These are phyloP conservation scores for Axis porcinus DNA, from an alignment of 2,113 vertebrate genomes.

Conservation along the genomic window DNA sequence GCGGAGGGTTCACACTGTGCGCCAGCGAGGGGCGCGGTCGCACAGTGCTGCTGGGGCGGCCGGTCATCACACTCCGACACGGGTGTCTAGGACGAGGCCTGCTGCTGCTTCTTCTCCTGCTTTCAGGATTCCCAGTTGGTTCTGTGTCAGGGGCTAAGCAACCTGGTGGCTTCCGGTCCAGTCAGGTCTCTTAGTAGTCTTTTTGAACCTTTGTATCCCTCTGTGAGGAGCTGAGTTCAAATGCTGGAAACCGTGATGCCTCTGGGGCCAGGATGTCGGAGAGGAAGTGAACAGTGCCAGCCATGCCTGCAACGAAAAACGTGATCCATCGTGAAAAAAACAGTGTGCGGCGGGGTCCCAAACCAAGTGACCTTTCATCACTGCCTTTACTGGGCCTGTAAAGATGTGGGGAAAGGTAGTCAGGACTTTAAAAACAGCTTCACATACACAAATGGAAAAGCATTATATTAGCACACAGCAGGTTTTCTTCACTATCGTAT, in stretches of 20 bases:
- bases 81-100: background rate
- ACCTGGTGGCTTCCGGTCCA: slow-evolving; percentile 66
- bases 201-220: slow-evolving; percentile 73
- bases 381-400: background rate
- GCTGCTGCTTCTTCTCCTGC: background rate
- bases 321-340: accelerated
- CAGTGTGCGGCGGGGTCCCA: background rate
- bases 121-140: slow-evolving; percentile 17
- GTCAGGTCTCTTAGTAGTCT: slow-evolving; percentile 54
- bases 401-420: background rate
- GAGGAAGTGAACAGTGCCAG: slow-evolving; percentile 93
- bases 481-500: background rate
- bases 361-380: background rate
- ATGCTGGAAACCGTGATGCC: slow-evolving; percentile 92
- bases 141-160: slow-evolving; percentile 69
- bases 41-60: slow-evolving; percentile 16
- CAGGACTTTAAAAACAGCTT: background rate
- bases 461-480: background rate
- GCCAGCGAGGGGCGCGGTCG: slow-evolving; percentile 1
- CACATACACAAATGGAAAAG: background rate
- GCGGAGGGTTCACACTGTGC: slow-evolving; percentile 38
- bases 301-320: slow-evolving; percentile 88
- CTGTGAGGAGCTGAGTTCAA: slow-evolving; percentile 88
- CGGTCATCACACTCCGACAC: slow-evolving; percentile 42
- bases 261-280: slow-evolving; percentile 91